Evolutionary conservation across 1,140 invertebrate genomes (phyloP), one percentile per base, ranked within the genome.

Genomic region (Anastrepha obliqua): DNA sequence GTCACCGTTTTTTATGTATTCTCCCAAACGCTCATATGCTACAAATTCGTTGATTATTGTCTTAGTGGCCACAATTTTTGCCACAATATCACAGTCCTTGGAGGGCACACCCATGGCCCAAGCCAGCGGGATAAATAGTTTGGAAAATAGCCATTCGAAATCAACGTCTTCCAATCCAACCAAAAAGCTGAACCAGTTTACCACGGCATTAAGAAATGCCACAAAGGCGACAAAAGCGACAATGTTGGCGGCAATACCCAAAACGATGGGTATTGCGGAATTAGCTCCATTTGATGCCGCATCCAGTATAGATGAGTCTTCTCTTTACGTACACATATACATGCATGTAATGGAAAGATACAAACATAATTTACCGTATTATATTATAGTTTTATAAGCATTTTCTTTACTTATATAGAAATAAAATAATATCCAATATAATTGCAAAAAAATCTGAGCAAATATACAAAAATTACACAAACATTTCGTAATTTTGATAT

Each of bases 1-100:
- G 85, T 94, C 87, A 0, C 93, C 92, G 0, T 91, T 90, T 20
- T 92, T 90, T 88, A 96, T 96, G 89, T 96, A 95, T 89, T 95
- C 94, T 3, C 96, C 96, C 88, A 98, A 93, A 87, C 96, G 94
- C 91, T 97, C 94, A 91, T 98, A 99, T 1, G 98, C 98, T 0
- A 98, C 96, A 92, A 99, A 99, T 93, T 99, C 98, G 91, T 99
- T 99, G 4, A 98, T 95, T 1, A 98, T 95, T 0, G 96, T 98
- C 94, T 99, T 99, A 2, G 98, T 93, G 2, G 98, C 98, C 85
- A 99, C 96, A 9, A 99, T 94, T 64, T 95, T 94, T 0, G 96
- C 98, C 0, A 99, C 97, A 2, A 95, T 93, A 90, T 97, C 95
- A 89, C 96, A 97, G 88, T 98, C 96, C 0, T 95, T 93, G 94